Percentiles rank a stretch among this genome's conserved stretches.
Evolutionary conservation across 2,113 vertebrate species (phyloP).

Genomic region (Perognathus longimembris): DNA sequence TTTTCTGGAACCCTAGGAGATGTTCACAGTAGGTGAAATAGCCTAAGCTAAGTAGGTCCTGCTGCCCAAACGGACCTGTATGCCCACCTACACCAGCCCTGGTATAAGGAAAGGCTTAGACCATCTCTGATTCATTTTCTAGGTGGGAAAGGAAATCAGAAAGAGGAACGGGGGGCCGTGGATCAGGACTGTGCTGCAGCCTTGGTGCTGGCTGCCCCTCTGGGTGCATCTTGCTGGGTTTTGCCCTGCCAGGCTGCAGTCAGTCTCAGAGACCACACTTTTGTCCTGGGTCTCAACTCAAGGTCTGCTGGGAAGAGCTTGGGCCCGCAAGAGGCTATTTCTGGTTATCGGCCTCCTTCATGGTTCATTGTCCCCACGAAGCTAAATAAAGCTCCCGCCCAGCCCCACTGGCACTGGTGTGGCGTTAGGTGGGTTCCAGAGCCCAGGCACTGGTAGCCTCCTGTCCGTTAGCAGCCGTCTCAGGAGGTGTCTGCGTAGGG

Average conservation of each 20-base stretch:
- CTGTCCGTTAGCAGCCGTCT: not conserved
- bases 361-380: not conserved
- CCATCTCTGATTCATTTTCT: not conserved
- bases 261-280: not conserved
- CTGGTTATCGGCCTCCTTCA: not conserved
- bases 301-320: not conserved
- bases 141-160: not conserved
- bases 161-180: not conserved
- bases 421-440: not conserved
- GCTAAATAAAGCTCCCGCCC: slow-evolving; percentile 31
- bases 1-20: slow-evolving; percentile 11
- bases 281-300: not conserved
- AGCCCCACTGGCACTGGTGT: not conserved
- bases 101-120: not conserved
- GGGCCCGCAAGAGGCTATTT: slow-evolving; percentile 1
- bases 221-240: not conserved
- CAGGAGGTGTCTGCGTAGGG: not conserved
- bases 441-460: not conserved
- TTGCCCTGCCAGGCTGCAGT: not conserved
- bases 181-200: not conserved
- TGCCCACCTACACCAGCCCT: not conserved
- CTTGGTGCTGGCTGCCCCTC: not conserved
- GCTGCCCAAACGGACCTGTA: not conserved
- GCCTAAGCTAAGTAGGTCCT: not conserved
- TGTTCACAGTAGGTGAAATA: not conserved